Evolutionary conservation across 2,113 vertebrate genomes (phyloP).

Genomic region (Vulpes ferrilata): DNA sequence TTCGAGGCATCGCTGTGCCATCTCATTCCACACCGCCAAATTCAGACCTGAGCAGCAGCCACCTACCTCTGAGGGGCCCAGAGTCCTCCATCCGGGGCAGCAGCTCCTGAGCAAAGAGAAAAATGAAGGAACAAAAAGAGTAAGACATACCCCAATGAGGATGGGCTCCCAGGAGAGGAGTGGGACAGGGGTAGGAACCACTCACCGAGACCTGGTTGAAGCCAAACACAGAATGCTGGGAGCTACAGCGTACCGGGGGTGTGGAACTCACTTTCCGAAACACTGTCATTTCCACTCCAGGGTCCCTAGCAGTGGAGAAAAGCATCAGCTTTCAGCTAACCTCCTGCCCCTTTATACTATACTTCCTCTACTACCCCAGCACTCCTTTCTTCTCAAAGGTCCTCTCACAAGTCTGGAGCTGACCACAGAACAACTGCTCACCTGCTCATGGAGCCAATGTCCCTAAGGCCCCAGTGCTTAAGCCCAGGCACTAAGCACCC

Average conservation of each 20-base stretch:
- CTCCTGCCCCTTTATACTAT: fast-evolving
- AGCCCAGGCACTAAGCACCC: background rate
- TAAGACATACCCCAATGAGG: background rate
- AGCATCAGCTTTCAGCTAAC: background rate
- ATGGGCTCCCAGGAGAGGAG: background rate
- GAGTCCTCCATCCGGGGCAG: conserved; percentile 92
- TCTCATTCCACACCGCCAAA: fast-evolving
- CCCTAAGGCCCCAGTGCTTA: background rate
- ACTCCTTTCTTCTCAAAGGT: background rate
- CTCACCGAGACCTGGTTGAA: conserved; percentile 96
- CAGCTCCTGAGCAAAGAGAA: conserved; percentile 88
- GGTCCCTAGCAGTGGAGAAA: conserved; percentile 85
- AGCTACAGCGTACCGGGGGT: conserved; percentile 94
- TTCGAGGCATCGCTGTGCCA: background rate
- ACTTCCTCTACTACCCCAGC: background rate
- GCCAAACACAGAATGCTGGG: conserved; percentile 95
- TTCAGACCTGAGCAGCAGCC: background rate
- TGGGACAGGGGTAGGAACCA: fast-evolving
- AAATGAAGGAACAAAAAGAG: background rate
- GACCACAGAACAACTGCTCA: background rate
- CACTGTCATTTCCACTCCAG: conserved; percentile 95
- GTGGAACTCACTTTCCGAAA: conserved; percentile 95
- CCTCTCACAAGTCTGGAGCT: background rate
- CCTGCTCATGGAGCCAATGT: background rate
- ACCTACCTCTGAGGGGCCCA: conserved; percentile 89